Conservation (phyloP, 2,888 invertebrate species). For the Heliconius ethilla region DNA sequence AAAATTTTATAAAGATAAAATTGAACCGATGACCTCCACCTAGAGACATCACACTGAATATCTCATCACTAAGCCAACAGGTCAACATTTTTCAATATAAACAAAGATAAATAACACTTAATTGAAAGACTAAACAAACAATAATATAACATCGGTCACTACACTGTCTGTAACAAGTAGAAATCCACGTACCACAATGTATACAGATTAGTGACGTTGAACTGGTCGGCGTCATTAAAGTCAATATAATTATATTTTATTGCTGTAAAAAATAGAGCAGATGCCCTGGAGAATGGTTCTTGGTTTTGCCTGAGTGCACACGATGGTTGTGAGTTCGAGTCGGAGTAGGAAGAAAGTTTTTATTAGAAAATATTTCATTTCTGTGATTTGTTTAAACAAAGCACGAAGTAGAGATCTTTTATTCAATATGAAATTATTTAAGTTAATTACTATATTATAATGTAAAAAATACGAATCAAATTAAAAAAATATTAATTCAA, state of each 20-base stretch:
- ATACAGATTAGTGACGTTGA: slow-evolving; percentile 13
- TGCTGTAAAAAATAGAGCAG: background rate
- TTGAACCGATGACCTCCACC: background rate
- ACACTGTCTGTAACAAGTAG: background rate
- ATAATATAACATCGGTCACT: background rate
- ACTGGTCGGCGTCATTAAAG: slow-evolving; percentile 12
- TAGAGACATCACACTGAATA: background rate
- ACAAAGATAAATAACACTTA: background rate
- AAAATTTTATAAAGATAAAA: background rate
- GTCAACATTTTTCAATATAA: background rate
- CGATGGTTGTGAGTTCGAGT: background rate
- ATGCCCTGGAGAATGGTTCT: background rate
- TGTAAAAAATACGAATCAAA: no score
- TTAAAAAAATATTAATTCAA: no score
- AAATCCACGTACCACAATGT: background rate
- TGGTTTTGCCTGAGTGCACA: background rate
- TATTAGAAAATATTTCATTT: background rate
- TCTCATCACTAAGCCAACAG: background rate
- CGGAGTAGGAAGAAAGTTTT: background rate
- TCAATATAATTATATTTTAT: slow-evolving; percentile 12
- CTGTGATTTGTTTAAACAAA: background rate
- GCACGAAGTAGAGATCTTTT: background rate
- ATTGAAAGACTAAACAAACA: background rate
- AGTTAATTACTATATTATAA: no score
- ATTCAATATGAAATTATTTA: no score